A percentile compares a stretch with the other conserved stretches of the same genome.
phyloP scores from a whole-genome alignment of 1,140 invertebrate genomes.

The Diabrotica undecimpunctata region DNA sequence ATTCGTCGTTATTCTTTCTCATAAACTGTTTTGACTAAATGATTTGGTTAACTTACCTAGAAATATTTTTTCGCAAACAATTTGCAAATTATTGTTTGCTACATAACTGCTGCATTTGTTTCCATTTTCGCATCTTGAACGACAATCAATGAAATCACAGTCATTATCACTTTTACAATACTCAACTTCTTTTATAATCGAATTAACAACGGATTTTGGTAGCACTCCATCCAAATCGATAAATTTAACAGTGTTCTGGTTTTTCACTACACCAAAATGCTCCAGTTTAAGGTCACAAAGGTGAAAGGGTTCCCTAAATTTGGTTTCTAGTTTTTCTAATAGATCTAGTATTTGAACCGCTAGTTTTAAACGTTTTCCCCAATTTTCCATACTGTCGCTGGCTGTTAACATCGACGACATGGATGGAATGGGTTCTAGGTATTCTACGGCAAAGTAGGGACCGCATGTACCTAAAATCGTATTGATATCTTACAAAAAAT shows the following conservation, averaged over 20 bases:
- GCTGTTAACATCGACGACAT: slow-evolving; percentile 45
- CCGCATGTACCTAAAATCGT: slow-evolving; percentile 54
- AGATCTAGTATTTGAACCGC: slow-evolving; percentile 61
- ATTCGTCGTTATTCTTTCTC: no score
- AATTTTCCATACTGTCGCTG: slow-evolving; percentile 48
- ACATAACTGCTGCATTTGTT: slow-evolving; percentile 53
- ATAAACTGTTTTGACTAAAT: no score
- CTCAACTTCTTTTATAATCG: slow-evolving; percentile 47
- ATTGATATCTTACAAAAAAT: background rate
- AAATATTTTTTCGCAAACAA: slow-evolving; percentile 62
- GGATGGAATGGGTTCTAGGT: slow-evolving; percentile 49
- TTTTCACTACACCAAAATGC: slow-evolving; percentile 60
- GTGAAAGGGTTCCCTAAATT: slow-evolving; percentile 56
- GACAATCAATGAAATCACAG: slow-evolving; percentile 64
- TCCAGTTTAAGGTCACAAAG: slow-evolving; percentile 65
- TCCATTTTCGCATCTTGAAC: slow-evolving; percentile 54
- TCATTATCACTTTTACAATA: slow-evolving; percentile 55
- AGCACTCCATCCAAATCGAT: slow-evolving; percentile 59
- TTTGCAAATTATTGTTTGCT: slow-evolving; percentile 62
- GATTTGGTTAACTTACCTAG: slow-evolving; percentile 43
- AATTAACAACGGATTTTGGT: slow-evolving; percentile 49
- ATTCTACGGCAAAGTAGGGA: slow-evolving; percentile 57
- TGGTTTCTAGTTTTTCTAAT: slow-evolving; percentile 55
- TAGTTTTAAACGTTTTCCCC: slow-evolving; percentile 52
- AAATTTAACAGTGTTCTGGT: slow-evolving; percentile 54